A percentile compares a stretch with the other conserved stretches of the same genome.
These are phyloP conservation scores for Chrysina gloriosa DNA, from an alignment of 2,888 invertebrate genomes.

Conservation along the genomic window DNA sequence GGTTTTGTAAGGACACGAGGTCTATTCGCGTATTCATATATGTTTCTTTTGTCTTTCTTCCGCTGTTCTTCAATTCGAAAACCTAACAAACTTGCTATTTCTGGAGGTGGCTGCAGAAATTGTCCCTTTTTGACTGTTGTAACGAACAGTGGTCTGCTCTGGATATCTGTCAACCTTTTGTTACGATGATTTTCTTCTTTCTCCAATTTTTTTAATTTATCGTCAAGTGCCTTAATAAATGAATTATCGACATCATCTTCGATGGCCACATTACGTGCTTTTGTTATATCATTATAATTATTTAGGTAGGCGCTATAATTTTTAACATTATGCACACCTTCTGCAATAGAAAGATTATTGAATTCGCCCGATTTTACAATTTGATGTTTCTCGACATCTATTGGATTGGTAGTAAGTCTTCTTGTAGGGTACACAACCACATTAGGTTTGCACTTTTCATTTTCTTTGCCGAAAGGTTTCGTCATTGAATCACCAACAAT, in stretches of 20 bases:
- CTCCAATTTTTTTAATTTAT: conserved; percentile 76
- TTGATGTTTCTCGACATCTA: conserved; percentile 57
- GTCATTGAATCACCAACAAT: conserved; percentile 60
- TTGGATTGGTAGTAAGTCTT: conserved; percentile 60
- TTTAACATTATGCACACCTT: conserved; percentile 58
- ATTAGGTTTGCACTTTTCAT: conserved; percentile 65
- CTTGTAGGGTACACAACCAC: conserved; percentile 69
- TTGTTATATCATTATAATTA: conserved; percentile 57
- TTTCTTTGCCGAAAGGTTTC: conserved; percentile 61
- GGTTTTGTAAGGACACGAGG: conserved; percentile 67
- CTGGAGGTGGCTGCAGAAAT: conserved; percentile 83
- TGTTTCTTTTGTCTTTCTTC: conserved; percentile 61
- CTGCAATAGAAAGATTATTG: conserved; percentile 51
- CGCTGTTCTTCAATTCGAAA: conserved; percentile 60
- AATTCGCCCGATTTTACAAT: conserved; percentile 61
- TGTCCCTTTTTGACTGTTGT: conserved; percentile 84
- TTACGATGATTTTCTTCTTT: conserved; percentile 65
- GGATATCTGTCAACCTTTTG: conserved; percentile 37
- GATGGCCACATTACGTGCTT: conserved; percentile 59
- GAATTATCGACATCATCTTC: conserved; percentile 62
- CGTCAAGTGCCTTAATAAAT: conserved; percentile 79
- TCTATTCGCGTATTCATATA: conserved; percentile 76
- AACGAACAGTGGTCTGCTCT: conserved; percentile 68
- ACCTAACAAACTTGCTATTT: conserved; percentile 74
- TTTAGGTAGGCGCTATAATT: conserved; percentile 64